phyloP scores from a whole-genome alignment of 2,888 invertebrate species.

The Hyposoter didymator region DNA sequence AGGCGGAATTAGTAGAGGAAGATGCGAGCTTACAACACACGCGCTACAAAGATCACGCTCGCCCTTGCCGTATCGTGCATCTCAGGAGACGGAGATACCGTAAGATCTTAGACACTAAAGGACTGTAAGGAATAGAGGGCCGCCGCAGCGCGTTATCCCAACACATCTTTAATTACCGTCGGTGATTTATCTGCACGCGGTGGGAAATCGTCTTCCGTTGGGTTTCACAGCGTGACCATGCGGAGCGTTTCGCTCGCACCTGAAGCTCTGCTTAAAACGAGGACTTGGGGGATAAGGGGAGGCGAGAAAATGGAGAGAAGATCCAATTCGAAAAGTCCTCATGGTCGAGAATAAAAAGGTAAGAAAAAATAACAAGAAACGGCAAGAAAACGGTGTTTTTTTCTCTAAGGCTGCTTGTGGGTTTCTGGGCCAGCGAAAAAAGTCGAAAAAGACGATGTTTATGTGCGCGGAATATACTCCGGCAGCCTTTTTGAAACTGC shows the following conservation, averaged over 20 bases:
- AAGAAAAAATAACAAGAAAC: not conserved
- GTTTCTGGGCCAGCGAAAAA: constrained; percentile 24
- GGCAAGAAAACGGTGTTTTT: not conserved
- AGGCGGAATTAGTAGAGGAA: constrained; percentile 3
- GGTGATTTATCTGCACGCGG: constrained; percentile 77
- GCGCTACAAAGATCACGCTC: constrained; percentile 64
- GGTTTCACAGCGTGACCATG: constrained; percentile 51
- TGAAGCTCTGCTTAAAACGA: constrained; percentile 42
- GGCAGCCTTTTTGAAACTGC: constrained; percentile 48
- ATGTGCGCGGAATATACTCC: not conserved
- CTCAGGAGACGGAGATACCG: constrained; percentile 60
- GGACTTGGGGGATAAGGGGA: constrained; percentile 27
- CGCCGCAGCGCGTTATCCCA: constrained; percentile 73
- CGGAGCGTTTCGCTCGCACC: constrained; percentile 7
- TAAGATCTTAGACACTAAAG: constrained; percentile 32
- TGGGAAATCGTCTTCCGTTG: constrained; percentile 70
- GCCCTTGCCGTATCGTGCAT: constrained; percentile 74
- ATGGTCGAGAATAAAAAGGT: constrained; percentile 28
- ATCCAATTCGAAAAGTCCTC: constrained; percentile 44
- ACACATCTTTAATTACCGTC: constrained; percentile 79
- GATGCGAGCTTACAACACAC: constrained; percentile 24
- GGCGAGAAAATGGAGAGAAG: constrained; percentile 11
- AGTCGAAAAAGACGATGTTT: not conserved
- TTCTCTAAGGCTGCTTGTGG: constrained; percentile 23
- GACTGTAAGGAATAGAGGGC: constrained; percentile 58